phyloP scores from a whole-genome alignment of 2,113 vertebrate species.

The Pungitius pungitius region DNA sequence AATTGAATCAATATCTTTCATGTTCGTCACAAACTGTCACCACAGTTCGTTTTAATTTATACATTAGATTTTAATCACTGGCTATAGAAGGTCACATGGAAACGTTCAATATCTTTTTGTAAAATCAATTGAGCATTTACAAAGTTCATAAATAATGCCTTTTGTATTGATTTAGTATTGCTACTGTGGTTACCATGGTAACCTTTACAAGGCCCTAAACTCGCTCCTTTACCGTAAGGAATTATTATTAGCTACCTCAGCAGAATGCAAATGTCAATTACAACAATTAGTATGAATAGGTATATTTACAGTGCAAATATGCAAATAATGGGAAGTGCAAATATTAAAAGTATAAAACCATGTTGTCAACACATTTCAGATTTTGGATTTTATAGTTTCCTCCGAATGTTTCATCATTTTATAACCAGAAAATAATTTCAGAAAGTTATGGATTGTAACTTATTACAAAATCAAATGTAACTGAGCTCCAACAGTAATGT shows the following conservation, averaged over 20 bases:
- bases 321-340: not conserved
- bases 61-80: not conserved
- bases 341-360: not conserved
- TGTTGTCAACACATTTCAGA: not conserved
- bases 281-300: not conserved
- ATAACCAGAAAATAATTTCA: too few relatives aligned
- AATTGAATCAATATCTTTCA: too few relatives aligned
- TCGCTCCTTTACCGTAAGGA: not conserved
- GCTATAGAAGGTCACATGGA: not conserved
- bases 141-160: conserved; percentile 16
- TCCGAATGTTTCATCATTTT: too few relatives aligned
- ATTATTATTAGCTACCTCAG: not conserved
- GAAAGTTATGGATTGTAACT: too few relatives aligned
- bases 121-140: too few relatives aligned
- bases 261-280: not conserved
- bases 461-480: too few relatives aligned
- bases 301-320: not conserved
- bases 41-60: too few relatives aligned
- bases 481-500: too few relatives aligned
- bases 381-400: not conserved
- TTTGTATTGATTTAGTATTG: not conserved
- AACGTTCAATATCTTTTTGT: too few relatives aligned
- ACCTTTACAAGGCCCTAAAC: not conserved
- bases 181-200: conserved; percentile 10
- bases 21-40: too few relatives aligned